Evolutionary conservation across 1,140 invertebrate species (phyloP).

Genomic region (Penaeus chinensis): DNA sequence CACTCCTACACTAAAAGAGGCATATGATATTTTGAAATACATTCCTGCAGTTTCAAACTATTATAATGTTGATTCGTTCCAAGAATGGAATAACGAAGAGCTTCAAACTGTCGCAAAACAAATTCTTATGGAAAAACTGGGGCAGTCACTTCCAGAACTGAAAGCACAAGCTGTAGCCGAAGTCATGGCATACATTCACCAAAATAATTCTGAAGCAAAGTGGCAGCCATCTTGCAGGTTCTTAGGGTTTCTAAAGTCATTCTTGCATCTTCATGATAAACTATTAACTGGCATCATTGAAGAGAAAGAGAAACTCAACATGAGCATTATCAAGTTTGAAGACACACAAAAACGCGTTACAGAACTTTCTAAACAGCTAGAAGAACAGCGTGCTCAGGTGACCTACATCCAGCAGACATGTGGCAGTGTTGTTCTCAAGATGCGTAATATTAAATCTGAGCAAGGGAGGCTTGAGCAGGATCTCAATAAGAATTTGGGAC

Average conservation of each 20-base stretch:
- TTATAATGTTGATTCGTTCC: slow-evolving; percentile 46
- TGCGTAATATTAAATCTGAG: slow-evolving; percentile 61
- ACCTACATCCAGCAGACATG: slow-evolving; percentile 62
- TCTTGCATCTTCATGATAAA: slow-evolving; percentile 24
- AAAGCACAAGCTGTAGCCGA: slow-evolving; percentile 39
- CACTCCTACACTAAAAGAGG: slow-evolving; percentile 43
- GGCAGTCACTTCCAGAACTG: slow-evolving; percentile 25
- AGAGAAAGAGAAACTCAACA: slow-evolving; percentile 44
- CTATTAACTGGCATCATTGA: slow-evolving; percentile 23
- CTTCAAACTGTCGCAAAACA: slow-evolving; percentile 33
- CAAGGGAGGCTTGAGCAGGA: slow-evolving; percentile 62
- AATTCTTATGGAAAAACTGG: slow-evolving; percentile 33
- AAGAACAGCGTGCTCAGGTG: slow-evolving; percentile 60
- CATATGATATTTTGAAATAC: slow-evolving; percentile 35
- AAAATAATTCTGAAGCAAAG: neutral
- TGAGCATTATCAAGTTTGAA: slow-evolving; percentile 51
- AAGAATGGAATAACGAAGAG: slow-evolving; percentile 39
- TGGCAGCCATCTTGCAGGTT: slow-evolving; percentile 42
- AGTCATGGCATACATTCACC: slow-evolving; percentile 42
- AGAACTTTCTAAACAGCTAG: slow-evolving; percentile 55
- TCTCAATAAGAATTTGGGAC: slow-evolving; percentile 55
- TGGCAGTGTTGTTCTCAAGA: slow-evolving; percentile 57
- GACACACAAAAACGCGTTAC: slow-evolving; percentile 54
- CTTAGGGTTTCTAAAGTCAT: slow-evolving; percentile 35
- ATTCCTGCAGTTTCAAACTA: slow-evolving; percentile 35